Percentiles rank a stretch among this genome's conserved stretches.
These are phyloP conservation scores for Rhyacophila evoluta DNA, from an alignment of 2,888 invertebrate species.

Conservation along the genomic window DNA sequence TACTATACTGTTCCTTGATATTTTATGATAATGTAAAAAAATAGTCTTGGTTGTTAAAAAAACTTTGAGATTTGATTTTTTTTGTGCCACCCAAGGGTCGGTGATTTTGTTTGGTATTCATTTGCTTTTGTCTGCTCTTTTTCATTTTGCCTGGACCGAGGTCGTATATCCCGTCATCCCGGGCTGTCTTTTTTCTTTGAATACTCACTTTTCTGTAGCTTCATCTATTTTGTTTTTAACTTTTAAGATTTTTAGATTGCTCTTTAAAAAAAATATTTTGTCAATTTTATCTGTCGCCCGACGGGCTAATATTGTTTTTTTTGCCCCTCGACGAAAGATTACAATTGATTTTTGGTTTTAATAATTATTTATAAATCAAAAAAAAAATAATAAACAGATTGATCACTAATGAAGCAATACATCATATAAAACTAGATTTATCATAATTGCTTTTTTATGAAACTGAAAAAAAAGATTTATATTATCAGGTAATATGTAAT, in stretches of 20 bases:
- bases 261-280: background rate
- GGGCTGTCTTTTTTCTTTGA: slow-evolving; percentile 30
- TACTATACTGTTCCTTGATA: slow-evolving; percentile 37
- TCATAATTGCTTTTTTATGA: slow-evolving; percentile 59
- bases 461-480: slow-evolving; percentile 60
- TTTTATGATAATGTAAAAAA: slow-evolving; percentile 28
- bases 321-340: background rate
- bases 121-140: slow-evolving; percentile 49
- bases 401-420: slow-evolving; percentile 55
- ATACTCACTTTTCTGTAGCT: slow-evolving; percentile 47
- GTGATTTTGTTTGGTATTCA: slow-evolving; percentile 47
- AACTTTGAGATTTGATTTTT: slow-evolving; percentile 43
- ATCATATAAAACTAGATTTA: slow-evolving; percentile 53
- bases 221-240: slow-evolving; percentile 33
- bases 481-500: slow-evolving; percentile 67
- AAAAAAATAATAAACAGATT: slow-evolving; percentile 39
- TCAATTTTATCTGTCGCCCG: slow-evolving; percentile 1
- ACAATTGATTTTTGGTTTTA: slow-evolving; percentile 26
- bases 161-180: background rate
- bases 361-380: slow-evolving; percentile 41
- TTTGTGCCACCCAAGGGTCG: slow-evolving; percentile 32
- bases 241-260: slow-evolving; percentile 41
- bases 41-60: slow-evolving; percentile 1
- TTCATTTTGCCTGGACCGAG: slow-evolving; percentile 25
- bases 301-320: background rate